A percentile compares a stretch with the other conserved stretches of the same genome.
Evolutionary conservation across 2,113 vertebrate species (phyloP).

Genomic region (Pseudorasbora parva): DNA sequence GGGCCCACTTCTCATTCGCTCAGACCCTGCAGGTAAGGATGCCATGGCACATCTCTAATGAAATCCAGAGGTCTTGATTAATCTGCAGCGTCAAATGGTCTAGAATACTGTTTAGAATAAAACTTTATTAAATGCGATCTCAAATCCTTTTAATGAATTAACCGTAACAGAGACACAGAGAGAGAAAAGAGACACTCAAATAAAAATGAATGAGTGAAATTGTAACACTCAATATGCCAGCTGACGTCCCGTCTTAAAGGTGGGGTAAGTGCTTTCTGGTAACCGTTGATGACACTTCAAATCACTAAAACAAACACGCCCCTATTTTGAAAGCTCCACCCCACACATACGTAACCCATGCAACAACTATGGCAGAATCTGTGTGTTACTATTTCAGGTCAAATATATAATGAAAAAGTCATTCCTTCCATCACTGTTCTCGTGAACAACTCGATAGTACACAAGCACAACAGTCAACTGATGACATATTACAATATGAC

Average conservation of each 20-base stretch:
- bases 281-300: too few relatives aligned
- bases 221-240: background rate
- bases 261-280: too few relatives aligned
- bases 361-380: too few relatives aligned
- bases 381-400: too few relatives aligned
- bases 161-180: background rate
- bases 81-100: constrained; percentile 9
- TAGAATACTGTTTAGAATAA: constrained; percentile 42
- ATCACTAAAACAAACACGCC: too few relatives aligned
- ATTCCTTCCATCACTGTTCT: too few relatives aligned
- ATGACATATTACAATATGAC: too few relatives aligned
- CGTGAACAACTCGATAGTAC: too few relatives aligned
- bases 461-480: too few relatives aligned
- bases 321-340: too few relatives aligned
- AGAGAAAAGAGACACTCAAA: background rate
- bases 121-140: constrained; percentile 54
- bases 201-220: background rate
- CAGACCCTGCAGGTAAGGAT: constrained; percentile 41
- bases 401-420: too few relatives aligned
- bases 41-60: constrained; percentile 26
- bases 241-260: background rate
- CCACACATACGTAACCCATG: too few relatives aligned
- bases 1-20: constrained; percentile 19
- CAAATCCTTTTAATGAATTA: constrained; percentile 52
- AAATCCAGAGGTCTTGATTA: constrained; percentile 46